Evolutionary conservation across 2,797 vertebrate genomes (phyloP).

Genomic region (Lates japonicus): DNA sequence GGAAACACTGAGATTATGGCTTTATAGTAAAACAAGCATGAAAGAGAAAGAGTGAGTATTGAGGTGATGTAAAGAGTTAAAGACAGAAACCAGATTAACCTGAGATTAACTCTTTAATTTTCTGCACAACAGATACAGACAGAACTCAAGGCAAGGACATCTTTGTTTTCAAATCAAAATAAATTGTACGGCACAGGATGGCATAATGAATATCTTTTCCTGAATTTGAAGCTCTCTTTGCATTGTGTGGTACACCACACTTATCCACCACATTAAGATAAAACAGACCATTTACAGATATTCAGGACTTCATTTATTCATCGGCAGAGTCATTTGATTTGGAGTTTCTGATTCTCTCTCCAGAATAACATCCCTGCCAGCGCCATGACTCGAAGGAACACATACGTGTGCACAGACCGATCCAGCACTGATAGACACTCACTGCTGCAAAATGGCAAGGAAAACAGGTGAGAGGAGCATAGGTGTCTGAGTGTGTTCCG

Average conservation of each 20-base stretch:
- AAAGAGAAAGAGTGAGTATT: background rate
- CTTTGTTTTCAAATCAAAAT: conserved; percentile 10
- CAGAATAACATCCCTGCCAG: conserved; percentile 93
- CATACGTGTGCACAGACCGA: conserved; percentile 94
- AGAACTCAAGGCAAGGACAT: background rate
- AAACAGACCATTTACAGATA: background rate
- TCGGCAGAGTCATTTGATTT: background rate
- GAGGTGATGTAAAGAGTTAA: background rate
- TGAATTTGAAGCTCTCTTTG: background rate
- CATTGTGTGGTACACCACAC: background rate
- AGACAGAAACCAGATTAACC: conserved; percentile 42
- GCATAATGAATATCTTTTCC: background rate
- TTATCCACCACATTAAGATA: too few relatives aligned
- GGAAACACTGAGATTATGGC: background rate
- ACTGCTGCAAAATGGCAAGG: conserved; percentile 93
- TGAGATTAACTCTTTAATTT: conserved; percentile 55
- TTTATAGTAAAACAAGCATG: background rate
- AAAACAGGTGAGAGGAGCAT: conserved; percentile 89
- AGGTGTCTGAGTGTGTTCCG: background rate
- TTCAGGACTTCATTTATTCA: background rate
- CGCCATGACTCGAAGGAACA: too few relatives aligned
- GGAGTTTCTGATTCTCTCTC: background rate
- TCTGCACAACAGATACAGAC: conserved; percentile 1
- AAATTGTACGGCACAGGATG: background rate
- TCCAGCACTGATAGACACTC: conserved; percentile 88